Percentiles rank a stretch among this genome's conserved stretches.
These are phyloP conservation scores for Tipula confusa DNA, from an alignment of 2,888 invertebrate genomes.

Conservation along the genomic window DNA sequence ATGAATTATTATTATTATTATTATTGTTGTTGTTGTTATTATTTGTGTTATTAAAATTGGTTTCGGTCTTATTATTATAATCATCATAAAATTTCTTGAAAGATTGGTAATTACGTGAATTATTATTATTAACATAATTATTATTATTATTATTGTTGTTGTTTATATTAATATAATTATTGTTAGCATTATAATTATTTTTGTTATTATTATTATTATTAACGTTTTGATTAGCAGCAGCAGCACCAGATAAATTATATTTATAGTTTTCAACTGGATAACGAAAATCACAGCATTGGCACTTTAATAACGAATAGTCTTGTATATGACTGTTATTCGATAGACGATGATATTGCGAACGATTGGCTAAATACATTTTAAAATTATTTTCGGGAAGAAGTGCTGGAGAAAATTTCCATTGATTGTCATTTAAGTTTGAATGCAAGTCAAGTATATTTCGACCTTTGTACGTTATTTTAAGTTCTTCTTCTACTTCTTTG, in stretches of 20 bases:
- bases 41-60: constrained; percentile 3
- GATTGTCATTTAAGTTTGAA: constrained; percentile 53
- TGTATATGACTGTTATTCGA: constrained; percentile 55
- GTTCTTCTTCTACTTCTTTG: constrained; percentile 38
- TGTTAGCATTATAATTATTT: not conserved
- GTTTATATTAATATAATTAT: not conserved
- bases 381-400: constrained; percentile 56
- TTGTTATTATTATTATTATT: constrained; percentile 21
- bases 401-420: constrained; percentile 56
- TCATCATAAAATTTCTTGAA: constrained; percentile 29
- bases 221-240: not conserved
- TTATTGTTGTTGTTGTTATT: constrained; percentile 30
- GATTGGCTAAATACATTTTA: constrained; percentile 58
- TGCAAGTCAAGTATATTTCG: constrained; percentile 59
- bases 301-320: constrained; percentile 56
- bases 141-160: not conserved
- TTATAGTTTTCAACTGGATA: constrained; percentile 42
- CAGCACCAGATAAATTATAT: constrained; percentile 33
- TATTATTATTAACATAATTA: constrained; percentile 13
- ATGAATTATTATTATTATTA: constrained; percentile 32
- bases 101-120: not conserved
- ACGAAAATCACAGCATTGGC: constrained; percentile 53
- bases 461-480: constrained; percentile 53
- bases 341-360: constrained; percentile 59
- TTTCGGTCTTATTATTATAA: constrained; percentile 34